Base-by-base conservation (phyloP, 2,113 vertebrate species). In the Cyprinodon brontotheroides region DNA sequence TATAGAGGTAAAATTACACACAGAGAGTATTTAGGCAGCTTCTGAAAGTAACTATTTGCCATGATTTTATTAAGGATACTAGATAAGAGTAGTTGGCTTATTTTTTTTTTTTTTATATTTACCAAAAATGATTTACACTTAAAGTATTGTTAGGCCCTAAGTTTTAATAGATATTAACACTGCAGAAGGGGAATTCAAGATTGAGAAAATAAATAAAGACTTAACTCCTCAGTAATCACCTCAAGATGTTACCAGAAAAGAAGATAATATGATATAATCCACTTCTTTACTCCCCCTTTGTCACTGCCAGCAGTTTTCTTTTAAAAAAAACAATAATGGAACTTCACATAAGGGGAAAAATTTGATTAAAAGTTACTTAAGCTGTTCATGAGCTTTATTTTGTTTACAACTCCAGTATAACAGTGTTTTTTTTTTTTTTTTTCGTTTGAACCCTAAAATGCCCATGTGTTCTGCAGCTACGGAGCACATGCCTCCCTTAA, bases 251-350 rank as follows among this genome's bases (percentile, higher is more conserved):
- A 81, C 71, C 67, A 41, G 66, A 81, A 79, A 72, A 78, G 74
- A 82, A 53, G 69, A 68, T 85, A 84, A 86, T 77, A 85, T 73
- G 65, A 72, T 50, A 20, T 87, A 86, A 89, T 87, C 79, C 85
- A 81, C 62, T 70, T 80, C 50, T 79, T 65, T 80, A 80, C 62
- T 84, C 86, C 84, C 75, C 45, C 77, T 68, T 70, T 38, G 63
- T 40, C 57, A 65, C 75, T 53, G 48, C 67, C 67, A 66, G 71
- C 67, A 8, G n/a, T 72, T 80, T 72, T 22, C 9, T 29, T 29
- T 43, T 45, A 68, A 70, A 80, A 65, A 67, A 68, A 74, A 72
- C 29, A 57, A 67, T 65, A 64, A 68, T 61, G 20, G 37, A 66
- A 76, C 64, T 65, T 53, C 29, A 63, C 43, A 67, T 75, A 70